Percentiles rank a stretch among this genome's conserved stretches.
Conservation (phyloP, 2,113 vertebrate species). For the Heloderma charlesbogerti region DNA sequence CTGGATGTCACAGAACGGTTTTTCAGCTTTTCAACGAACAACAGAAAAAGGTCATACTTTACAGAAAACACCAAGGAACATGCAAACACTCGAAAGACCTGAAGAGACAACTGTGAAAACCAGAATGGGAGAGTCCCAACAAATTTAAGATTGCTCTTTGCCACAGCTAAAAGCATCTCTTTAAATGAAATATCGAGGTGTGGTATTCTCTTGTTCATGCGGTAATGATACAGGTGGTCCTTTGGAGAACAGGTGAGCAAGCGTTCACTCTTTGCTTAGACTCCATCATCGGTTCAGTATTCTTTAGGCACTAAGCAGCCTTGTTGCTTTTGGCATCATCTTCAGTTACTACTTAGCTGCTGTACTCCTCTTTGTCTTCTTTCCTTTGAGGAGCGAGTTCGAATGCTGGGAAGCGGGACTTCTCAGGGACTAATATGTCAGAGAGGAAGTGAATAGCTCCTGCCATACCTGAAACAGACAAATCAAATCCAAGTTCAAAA, state of each 20-base stretch:
- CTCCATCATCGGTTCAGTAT: conserved; percentile 39
- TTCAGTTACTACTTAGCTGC: conserved; percentile 55
- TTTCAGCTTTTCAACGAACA: conserved; percentile 40
- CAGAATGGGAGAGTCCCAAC: conserved; percentile 44
- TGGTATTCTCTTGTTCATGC: conserved; percentile 56
- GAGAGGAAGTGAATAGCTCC: conserved; percentile 94
- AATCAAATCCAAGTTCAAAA: background rate
- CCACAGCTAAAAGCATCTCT: conserved; percentile 37
- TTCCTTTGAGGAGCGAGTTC: conserved; percentile 83
- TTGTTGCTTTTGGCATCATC: conserved; percentile 54
- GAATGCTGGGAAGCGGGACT: conserved; percentile 93
- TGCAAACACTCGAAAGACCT: conserved; percentile 74
- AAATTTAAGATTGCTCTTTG: conserved; percentile 46
- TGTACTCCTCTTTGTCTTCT: conserved; percentile 69
- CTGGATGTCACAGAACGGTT: conserved; percentile 7
- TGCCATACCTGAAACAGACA: conserved; percentile 88
- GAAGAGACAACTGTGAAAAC: conserved; percentile 51
- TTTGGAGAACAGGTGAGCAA: conserved; percentile 17
- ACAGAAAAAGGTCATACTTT: background rate
- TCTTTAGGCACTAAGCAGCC: conserved; percentile 68
- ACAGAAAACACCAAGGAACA: conserved; percentile 71
- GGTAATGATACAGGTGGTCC: conserved; percentile 47
- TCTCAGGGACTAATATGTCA: conserved; percentile 86
- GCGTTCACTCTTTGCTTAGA: conserved; percentile 17
- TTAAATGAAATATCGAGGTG: conserved; percentile 38